These are phyloP conservation scores for Pungitius pungitius DNA, from an alignment of 2,113 vertebrate species.

Conservation along the genomic window DNA sequence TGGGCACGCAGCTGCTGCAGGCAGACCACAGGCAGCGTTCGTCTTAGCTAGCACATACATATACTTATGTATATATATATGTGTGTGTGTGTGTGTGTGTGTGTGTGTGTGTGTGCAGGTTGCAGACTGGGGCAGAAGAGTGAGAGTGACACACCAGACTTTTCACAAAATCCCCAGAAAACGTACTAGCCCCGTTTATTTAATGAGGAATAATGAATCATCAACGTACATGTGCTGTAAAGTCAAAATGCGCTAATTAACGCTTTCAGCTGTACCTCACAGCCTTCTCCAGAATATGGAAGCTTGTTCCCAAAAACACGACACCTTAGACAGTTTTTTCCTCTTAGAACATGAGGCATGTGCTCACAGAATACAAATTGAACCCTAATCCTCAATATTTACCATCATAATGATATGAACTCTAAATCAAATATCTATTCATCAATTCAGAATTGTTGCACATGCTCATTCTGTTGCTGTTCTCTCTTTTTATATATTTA, in stretches of 20 bases:
- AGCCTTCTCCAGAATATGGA: neutral
- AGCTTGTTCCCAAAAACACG: neutral
- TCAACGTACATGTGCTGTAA: neutral
- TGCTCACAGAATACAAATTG: neutral
- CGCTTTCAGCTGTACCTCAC: neutral
- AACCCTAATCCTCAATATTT: neutral
- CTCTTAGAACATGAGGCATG: neutral
- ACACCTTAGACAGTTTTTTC: neutral
- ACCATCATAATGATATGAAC: neutral
- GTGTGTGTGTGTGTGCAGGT: neutral
- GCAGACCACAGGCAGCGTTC: slow-evolving; percentile 72
- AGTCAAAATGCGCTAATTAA: too few species aligned
- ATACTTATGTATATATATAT: slow-evolving; percentile 16
- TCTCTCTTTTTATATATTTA: neutral
- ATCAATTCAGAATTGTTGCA: neutral
- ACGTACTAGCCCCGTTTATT: slow-evolving; percentile 17
- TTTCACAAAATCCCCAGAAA: slow-evolving; percentile 11
- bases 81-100: too few species aligned
- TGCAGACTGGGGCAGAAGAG: slow-evolving; percentile 4
- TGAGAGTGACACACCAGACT: slow-evolving; percentile 11
- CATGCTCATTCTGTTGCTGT: neutral
- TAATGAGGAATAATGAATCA: slow-evolving; percentile 11
- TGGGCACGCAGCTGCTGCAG: slow-evolving; percentile 71
- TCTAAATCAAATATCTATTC: neutral
- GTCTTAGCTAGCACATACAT: slow-evolving; percentile 27